Evolutionary conservation across 2,113 vertebrate species (phyloP).

Genomic region (Corythoichthys intestinalis): DNA sequence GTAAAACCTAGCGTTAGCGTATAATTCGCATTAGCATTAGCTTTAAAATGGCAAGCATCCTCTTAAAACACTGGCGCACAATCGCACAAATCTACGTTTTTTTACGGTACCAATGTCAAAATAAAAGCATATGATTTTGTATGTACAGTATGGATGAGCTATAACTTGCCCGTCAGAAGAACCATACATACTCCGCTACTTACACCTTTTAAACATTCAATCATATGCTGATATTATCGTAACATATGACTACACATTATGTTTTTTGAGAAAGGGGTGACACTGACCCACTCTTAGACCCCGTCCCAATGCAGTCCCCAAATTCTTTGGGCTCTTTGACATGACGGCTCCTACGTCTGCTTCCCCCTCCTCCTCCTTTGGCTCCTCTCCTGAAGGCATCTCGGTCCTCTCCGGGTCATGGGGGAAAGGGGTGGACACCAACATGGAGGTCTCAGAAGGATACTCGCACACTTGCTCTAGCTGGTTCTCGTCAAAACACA

Average conservation of each 20-base stretch:
- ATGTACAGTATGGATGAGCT: too few species aligned
- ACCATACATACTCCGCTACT: not conserved
- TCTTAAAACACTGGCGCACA: too few species aligned
- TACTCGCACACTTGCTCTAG: slow-evolving; percentile 74
- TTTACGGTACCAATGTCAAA: too few species aligned
- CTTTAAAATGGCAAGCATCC: too few species aligned
- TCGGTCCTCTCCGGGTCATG: slow-evolving; percentile 21
- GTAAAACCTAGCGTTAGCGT: too few species aligned
- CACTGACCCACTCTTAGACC: slow-evolving; percentile 70
- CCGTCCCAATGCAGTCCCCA: slow-evolving; percentile 27
- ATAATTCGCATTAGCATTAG: too few species aligned
- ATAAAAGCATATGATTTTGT: too few species aligned
- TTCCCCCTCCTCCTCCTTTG: slow-evolving; percentile 37
- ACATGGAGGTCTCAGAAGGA: slow-evolving; percentile 64
- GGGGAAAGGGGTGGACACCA: slow-evolving; percentile 26
- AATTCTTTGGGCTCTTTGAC: slow-evolving; percentile 32
- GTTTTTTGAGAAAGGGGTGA: slow-evolving; percentile 49
- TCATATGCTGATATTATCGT: not conserved
- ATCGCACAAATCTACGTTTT: too few species aligned
- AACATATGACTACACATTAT: slow-evolving; percentile 26
- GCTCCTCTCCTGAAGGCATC: slow-evolving; percentile 22
- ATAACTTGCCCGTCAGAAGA: too few species aligned
- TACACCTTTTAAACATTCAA: not conserved
- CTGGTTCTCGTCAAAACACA: slow-evolving; percentile 68
- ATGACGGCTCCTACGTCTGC: slow-evolving; percentile 21